A percentile compares a stretch with the other conserved stretches of the same genome.
Evolutionary conservation across 2,888 invertebrate species (phyloP).

Genomic region (Hylaea fasciaria): DNA sequence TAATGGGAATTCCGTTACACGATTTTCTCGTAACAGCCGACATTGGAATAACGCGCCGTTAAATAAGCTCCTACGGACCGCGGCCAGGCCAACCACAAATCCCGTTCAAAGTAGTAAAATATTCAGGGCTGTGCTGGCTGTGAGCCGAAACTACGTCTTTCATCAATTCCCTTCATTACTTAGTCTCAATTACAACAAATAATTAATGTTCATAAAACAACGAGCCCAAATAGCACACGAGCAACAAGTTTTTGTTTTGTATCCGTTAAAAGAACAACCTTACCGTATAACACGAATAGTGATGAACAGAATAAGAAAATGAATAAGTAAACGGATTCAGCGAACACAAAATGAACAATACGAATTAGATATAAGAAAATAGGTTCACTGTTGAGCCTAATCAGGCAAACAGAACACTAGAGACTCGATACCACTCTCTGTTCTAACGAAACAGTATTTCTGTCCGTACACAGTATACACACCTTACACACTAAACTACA

Average conservation of each 20-base stretch:
- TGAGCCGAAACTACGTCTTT: neutral
- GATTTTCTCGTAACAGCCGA: too few species aligned
- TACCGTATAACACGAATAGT: neutral
- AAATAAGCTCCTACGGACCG: too few species aligned
- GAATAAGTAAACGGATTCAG: slow-evolving; percentile 1
- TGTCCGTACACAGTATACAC: slow-evolving; percentile 2
- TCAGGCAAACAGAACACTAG: neutral
- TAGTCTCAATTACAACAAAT: slow-evolving; percentile 1
- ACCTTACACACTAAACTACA: slow-evolving; percentile 44
- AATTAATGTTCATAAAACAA: slow-evolving; percentile 2
- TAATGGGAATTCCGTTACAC: too few species aligned
- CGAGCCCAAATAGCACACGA: neutral
- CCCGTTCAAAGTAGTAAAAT: neutral
- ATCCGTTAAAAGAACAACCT: neutral
- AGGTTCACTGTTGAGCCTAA: slow-evolving; percentile 6
- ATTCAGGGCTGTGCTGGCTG: too few species aligned
- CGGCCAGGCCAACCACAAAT: neutral
- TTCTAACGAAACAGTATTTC: slow-evolving; percentile 6
- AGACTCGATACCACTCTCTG: slow-evolving; percentile 24
- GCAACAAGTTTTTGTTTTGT: slow-evolving; percentile 26
- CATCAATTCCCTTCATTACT: slow-evolving; percentile 1
- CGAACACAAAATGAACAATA: slow-evolving; percentile 11
- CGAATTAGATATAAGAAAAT: slow-evolving; percentile 12
- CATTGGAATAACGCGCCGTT: too few species aligned
- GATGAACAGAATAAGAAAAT: neutral